Percentiles rank a stretch among this genome's conserved stretches.
phyloP scores from a whole-genome alignment of 64 coral and sea anemone species.

The Pocillopora verrucosa region DNA sequence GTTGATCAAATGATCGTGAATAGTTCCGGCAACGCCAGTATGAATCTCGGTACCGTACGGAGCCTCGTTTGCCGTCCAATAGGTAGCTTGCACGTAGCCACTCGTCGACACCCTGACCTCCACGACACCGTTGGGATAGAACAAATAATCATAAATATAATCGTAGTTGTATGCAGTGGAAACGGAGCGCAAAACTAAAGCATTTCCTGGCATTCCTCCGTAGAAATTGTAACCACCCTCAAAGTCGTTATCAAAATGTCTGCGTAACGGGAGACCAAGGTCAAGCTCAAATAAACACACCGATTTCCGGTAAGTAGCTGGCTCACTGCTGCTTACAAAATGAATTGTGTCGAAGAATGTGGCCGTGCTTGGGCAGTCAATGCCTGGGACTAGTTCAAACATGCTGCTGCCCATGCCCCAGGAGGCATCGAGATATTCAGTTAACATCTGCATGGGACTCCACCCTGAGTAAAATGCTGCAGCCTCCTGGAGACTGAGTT shows the following conservation, averaged over 20 bases:
- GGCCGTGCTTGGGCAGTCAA: constrained; percentile 79
- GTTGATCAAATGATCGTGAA: constrained; percentile 68
- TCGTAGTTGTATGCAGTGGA: constrained; percentile 70
- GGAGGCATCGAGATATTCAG: constrained; percentile 48
- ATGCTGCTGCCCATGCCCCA: constrained; percentile 63
- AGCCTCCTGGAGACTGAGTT: constrained; percentile 79
- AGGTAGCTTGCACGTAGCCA: constrained; percentile 53
- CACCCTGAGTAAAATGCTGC: constrained; percentile 69
- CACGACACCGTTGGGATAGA: constrained; percentile 72
- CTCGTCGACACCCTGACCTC: constrained; percentile 55
- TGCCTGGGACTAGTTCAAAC: constrained; percentile 66
- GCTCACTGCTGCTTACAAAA: constrained; percentile 1
- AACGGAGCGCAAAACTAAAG: constrained; percentile 55
- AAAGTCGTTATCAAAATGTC: constrained; percentile 72
- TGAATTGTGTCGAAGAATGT: constrained; percentile 63
- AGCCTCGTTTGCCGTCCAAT: constrained; percentile 41
- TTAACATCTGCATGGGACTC: constrained; percentile 54
- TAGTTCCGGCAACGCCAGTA: constrained; percentile 10
- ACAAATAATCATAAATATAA: constrained; percentile 75
- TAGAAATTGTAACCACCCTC: constrained; percentile 71
- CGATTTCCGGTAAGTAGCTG: constrained; percentile 44
- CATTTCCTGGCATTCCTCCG: constrained; percentile 60
- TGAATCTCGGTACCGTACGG: constrained; percentile 32
- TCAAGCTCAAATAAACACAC: constrained; percentile 75
- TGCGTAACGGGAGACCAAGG: constrained; percentile 62